Evolutionary conservation across 2,888 invertebrate genomes (phyloP), one percentile per base, ranked within the genome.

Genomic region (Drosophila atroscutellata): DNA sequence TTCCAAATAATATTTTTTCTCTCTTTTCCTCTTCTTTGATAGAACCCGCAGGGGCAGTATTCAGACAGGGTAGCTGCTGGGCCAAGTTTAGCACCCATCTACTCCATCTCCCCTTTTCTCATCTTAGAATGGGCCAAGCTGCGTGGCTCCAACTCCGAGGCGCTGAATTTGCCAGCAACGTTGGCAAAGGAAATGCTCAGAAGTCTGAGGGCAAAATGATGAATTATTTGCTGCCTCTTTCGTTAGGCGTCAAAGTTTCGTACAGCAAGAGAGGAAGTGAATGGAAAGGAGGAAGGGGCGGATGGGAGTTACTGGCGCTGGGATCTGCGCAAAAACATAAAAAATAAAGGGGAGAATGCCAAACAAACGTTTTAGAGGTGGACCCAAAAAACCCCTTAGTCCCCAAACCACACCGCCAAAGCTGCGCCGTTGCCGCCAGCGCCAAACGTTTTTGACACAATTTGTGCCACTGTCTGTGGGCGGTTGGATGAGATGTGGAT

Each of bases 201-300:
- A 78, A 83, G 86, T 82, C 89, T 88, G 75, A 85, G 80, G 83
- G 88, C 86, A 67, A 77, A 90, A 88, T 88, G 87, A 88, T 88
- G 87, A 88, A 88, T 88, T 91, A 88, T 91, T 91, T 86, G 86
- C 90, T 87, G 86, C 83, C 91, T 89, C 86, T 90, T 90, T 85
- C 88, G 91, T 80, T 86, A 85, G 86, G 86, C 86, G 86, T 86
- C 91, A 86, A 90, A 90, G 75, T 85, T 89, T 73, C 59, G 47
- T 36, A 47, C 50, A 37, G 24, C 9, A 34, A 18, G 11, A 51
- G 28, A 47, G 20, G 28, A 5, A 20, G 36, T 36, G 30, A 47
- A 28, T 34, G 24, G 28, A 18, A 7, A 5, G 11, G 13, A 8
- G 5, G 9, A 47, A 15, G 34, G 15, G 50, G 39, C 26, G 49